These are phyloP conservation scores for Peromyscus aztecus DNA, from an alignment of 2,797 vertebrate genomes.

Conservation along the genomic window DNA sequence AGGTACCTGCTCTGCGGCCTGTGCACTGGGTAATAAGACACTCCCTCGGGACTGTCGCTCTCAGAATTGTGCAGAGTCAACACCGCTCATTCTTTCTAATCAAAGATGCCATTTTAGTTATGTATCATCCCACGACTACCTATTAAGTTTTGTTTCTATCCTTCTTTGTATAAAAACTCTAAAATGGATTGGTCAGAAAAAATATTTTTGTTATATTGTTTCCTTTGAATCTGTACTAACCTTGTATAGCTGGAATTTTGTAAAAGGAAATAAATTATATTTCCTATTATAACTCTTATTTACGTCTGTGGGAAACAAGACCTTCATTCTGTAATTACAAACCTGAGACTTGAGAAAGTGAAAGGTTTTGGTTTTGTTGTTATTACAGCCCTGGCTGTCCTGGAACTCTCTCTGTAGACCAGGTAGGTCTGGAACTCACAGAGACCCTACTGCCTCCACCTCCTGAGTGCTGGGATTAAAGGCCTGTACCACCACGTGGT, in stretches of 20 bases:
- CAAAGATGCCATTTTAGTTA: background rate
- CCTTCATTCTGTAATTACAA: background rate
- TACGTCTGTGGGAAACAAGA: background rate
- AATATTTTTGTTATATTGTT: constrained; percentile 58
- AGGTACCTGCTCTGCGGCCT: background rate
- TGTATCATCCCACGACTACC: no score
- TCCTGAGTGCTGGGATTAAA: background rate
- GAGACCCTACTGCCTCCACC: background rate
- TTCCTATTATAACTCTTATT: background rate
- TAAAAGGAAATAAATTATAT: constrained; percentile 22
- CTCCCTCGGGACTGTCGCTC: no score
- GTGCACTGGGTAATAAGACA: background rate
- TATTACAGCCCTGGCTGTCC: background rate
- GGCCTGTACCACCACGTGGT: background rate
- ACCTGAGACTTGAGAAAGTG: background rate
- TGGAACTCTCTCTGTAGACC: background rate
- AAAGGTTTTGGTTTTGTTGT: background rate
- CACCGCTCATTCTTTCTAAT: background rate
- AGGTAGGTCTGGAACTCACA: background rate
- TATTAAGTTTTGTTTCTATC: background rate
- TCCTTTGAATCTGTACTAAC: constrained; percentile 54
- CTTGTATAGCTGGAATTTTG: constrained; percentile 19
- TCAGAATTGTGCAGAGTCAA: background rate
- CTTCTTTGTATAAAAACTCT: background rate
- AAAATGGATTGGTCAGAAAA: background rate